phyloP scores from a whole-genome alignment of 2,888 invertebrate genomes.

The Malacosoma neustria region DNA sequence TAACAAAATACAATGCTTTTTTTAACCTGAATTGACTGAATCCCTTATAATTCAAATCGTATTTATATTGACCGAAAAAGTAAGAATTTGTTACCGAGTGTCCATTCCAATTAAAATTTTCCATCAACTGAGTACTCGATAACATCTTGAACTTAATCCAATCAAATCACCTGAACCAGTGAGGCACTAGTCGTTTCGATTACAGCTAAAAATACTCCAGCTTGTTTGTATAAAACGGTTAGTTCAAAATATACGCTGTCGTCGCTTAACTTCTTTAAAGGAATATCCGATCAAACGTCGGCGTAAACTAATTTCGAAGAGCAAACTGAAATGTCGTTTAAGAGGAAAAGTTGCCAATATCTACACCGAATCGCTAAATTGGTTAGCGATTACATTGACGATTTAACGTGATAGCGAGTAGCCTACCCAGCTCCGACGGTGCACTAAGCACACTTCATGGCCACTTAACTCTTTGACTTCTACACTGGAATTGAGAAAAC shows the following conservation, averaged over 20 bases:
- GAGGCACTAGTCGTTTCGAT: conserved; percentile 34
- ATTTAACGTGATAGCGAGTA: conserved; percentile 35
- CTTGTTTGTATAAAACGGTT: conserved; percentile 39
- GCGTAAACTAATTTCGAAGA: conserved; percentile 67
- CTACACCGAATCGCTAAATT: conserved; percentile 52
- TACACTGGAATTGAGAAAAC: neutral
- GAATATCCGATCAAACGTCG: conserved; percentile 69
- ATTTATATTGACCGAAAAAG: neutral
- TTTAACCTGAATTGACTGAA: too few relatives aligned
- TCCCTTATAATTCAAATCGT: too few relatives aligned
- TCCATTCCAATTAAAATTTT: conserved; percentile 6
- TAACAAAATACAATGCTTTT: too few relatives aligned
- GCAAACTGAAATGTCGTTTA: conserved; percentile 60
- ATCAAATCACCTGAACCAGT: conserved; percentile 15
- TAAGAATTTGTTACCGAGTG: neutral
- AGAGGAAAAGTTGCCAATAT: conserved; percentile 47
- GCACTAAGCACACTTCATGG: conserved; percentile 7
- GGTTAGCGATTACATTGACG: conserved; percentile 61
- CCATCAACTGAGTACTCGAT: conserved; percentile 4
- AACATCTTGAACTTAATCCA: conserved; percentile 11
- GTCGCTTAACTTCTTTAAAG: conserved; percentile 59
- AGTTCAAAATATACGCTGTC: conserved; percentile 40
- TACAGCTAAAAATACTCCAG: conserved; percentile 33
- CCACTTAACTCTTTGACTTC: neutral
- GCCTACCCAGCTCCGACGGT: conserved; percentile 18